Percentiles rank a stretch among this genome's conserved stretches.
phyloP scores from a whole-genome alignment of 2,888 invertebrate genomes.

The Aleiodes alternator region DNA sequence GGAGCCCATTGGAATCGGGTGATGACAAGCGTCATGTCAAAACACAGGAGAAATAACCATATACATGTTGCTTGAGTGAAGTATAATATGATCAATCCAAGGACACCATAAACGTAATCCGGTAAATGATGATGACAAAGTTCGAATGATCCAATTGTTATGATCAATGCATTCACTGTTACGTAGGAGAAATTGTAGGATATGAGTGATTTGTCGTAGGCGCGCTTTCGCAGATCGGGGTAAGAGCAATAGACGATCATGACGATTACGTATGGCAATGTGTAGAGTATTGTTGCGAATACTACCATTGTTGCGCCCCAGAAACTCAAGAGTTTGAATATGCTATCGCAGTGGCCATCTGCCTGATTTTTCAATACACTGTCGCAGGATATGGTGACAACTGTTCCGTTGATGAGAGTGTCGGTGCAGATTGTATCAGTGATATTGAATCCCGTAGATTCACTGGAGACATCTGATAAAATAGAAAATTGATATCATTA shows the following conservation, averaged over 20 bases:
- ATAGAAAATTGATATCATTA: neutral
- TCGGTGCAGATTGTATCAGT: slow-evolving; percentile 52
- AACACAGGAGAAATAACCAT: slow-evolving; percentile 68
- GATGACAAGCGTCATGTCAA: slow-evolving; percentile 67
- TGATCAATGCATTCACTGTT: slow-evolving; percentile 57
- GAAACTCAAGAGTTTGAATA: slow-evolving; percentile 60
- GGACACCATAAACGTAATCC: slow-evolving; percentile 47
- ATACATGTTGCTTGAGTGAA: slow-evolving; percentile 60
- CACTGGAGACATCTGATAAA: slow-evolving; percentile 8
- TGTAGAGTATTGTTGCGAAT: slow-evolving; percentile 65
- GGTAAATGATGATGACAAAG: slow-evolving; percentile 60
- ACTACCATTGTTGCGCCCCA: slow-evolving; percentile 66
- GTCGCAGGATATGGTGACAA: slow-evolving; percentile 45
- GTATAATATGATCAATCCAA: slow-evolving; percentile 63
- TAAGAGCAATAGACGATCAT: slow-evolving; percentile 58
- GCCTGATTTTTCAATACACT: slow-evolving; percentile 16
- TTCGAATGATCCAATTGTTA: slow-evolving; percentile 57
- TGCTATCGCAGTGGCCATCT: slow-evolving; percentile 55
- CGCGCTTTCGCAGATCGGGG: slow-evolving; percentile 58
- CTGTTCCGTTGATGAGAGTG: slow-evolving; percentile 54
- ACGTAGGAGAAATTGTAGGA: slow-evolving; percentile 61
- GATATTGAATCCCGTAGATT: slow-evolving; percentile 1
- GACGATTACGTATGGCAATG: slow-evolving; percentile 62
- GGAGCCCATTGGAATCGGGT: slow-evolving; percentile 66
- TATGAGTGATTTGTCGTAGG: slow-evolving; percentile 64